Evolutionary conservation across 2,888 invertebrate genomes (phyloP).

Genomic region (Nephrotoma flavescens): DNA sequence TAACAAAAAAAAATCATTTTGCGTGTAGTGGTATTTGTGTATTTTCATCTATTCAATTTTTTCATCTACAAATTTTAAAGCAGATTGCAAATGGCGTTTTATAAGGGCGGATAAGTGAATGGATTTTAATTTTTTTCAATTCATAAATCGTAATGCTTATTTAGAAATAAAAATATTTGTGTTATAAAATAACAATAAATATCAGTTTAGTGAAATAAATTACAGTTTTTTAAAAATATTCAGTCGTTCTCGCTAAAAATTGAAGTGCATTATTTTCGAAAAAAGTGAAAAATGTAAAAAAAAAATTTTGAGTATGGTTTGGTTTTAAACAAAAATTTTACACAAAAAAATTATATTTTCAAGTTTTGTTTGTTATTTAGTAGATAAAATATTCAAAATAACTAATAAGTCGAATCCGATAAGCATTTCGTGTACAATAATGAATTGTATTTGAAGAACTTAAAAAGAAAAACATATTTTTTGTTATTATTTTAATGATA

Average conservation of each 20-base stretch:
- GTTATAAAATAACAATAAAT: not conserved
- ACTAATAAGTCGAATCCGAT: not conserved
- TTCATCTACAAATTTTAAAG: not conserved
- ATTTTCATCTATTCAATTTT: not conserved
- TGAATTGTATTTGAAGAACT: not conserved
- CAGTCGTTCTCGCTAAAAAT: not conserved
- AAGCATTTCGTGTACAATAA: not conserved
- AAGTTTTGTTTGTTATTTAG: not conserved
- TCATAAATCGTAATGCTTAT: not conserved
- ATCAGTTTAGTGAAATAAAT: not conserved
- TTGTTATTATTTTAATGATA: not conserved
- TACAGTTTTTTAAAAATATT: not conserved
- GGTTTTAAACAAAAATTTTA: not conserved
- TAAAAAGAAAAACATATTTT: not conserved
- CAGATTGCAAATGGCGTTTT: not conserved
- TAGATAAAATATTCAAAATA: not conserved
- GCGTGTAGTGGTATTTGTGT: not conserved
- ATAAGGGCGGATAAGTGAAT: not conserved
- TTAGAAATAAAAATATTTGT: not conserved
- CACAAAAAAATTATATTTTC: not conserved
- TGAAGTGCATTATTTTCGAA: not conserved
- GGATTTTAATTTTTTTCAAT: not conserved
- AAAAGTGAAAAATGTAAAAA: not conserved
- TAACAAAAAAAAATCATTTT: not conserved
- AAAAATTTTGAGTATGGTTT: not conserved